phyloP scores from a whole-genome alignment of 2,888 invertebrate species.

The Seladonia tumulorum region DNA sequence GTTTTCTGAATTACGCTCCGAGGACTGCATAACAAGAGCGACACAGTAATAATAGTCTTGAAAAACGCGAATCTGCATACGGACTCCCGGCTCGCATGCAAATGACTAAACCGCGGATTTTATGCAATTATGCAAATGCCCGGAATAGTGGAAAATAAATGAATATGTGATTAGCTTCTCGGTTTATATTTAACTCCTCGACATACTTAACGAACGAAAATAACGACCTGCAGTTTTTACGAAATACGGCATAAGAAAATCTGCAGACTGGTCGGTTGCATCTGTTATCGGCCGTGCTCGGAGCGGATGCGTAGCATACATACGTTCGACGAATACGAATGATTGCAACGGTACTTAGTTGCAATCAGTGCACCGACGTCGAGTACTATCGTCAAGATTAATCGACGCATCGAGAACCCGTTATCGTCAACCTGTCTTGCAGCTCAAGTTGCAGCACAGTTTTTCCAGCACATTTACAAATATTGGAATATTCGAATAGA shows the following conservation, averaged over 20 bases:
- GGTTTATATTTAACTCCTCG: neutral
- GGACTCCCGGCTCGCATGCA: neutral
- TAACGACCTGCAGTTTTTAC: neutral
- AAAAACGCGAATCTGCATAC: neutral
- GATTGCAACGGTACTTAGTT: constrained; percentile 26
- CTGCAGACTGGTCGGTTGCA: neutral
- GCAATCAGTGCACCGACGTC: constrained; percentile 13
- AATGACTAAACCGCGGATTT: neutral
- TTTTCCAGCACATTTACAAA: neutral
- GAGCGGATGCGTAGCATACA: constrained; percentile 1
- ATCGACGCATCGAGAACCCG: constrained; percentile 12
- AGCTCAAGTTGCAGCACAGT: neutral
- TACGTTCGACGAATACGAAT: constrained; percentile 20
- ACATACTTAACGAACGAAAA: neutral
- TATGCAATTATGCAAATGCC: neutral
- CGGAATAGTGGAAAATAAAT: constrained; percentile 1
- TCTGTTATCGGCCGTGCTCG: neutral
- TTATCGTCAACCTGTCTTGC: constrained; percentile 4
- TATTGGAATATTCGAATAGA: neutral
- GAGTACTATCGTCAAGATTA: constrained; percentile 11
- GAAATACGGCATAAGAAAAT: neutral
- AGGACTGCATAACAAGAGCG: neutral
- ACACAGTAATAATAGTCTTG: neutral
- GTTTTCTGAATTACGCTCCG: neutral
- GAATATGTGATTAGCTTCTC: neutral